phyloP scores from a whole-genome alignment of 2,113 vertebrate genomes.

The Prietella phreatophila region DNA sequence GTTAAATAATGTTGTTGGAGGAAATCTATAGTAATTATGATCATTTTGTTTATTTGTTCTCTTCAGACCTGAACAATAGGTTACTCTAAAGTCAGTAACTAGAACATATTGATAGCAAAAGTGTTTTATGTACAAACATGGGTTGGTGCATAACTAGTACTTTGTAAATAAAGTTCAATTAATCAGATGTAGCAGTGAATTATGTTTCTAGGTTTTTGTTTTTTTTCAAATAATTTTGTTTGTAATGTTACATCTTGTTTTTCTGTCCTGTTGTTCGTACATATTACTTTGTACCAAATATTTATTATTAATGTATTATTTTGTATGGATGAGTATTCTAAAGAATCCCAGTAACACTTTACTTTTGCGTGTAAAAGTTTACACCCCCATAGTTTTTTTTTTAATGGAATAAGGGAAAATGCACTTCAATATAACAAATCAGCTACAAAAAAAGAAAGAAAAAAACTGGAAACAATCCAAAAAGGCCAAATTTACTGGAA shows the following conservation, averaged over 20 bases:
- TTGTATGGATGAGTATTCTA: neutral
- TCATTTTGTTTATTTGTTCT: neutral
- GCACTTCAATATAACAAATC: neutral
- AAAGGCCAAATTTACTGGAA: neutral
- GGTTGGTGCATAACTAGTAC: neutral
- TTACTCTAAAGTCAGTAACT: neutral
- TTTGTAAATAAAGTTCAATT: neutral
- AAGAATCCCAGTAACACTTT: neutral
- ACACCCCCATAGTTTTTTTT: neutral
- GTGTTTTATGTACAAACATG: neutral
- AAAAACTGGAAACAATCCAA: neutral
- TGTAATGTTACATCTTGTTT: conserved; percentile 25
- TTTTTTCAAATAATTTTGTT: neutral
- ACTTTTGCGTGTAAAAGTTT: neutral
- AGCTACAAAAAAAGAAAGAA: neutral
- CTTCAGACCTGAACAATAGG: neutral
- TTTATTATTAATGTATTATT: neutral
- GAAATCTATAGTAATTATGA: neutral
- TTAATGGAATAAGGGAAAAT: neutral
- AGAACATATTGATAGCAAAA: neutral
- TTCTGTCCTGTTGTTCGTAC: conserved; percentile 26
- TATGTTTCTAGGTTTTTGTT: no score
- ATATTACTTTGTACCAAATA: conserved; percentile 34
- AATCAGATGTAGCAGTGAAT: neutral
- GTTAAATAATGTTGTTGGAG: no score